Conservation (phyloP, 2,888 invertebrate genomes). For the Scaptomyza parva region DNA sequence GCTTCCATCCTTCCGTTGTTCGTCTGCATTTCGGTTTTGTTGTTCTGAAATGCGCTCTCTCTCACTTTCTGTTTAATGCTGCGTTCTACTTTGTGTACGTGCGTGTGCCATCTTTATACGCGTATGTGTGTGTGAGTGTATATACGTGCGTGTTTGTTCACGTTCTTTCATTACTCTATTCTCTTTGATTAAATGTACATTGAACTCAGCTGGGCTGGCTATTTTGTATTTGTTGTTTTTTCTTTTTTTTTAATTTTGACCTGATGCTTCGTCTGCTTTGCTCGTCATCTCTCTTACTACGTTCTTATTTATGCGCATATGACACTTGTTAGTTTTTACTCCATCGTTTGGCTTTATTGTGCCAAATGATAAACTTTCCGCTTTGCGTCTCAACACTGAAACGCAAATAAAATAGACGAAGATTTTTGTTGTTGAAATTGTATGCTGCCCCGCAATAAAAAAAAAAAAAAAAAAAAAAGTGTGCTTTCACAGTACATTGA, state of each 20-base stretch:
- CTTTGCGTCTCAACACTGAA: conserved; percentile 8
- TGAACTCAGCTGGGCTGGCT: conserved; percentile 61
- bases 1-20: conserved; percentile 58
- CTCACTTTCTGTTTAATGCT: conserved; percentile 35
- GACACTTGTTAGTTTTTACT: conserved; percentile 31
- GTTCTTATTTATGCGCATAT: conserved; percentile 13
- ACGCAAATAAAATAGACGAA: background rate
- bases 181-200: conserved; percentile 78
- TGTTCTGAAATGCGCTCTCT: conserved; percentile 40
- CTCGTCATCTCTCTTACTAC: conserved; percentile 16
- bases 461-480: background rate
- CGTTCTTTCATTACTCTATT: conserved; percentile 63
- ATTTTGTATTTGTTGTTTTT: conserved; percentile 28
- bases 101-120: conserved; percentile 53
- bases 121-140: conserved; percentile 16
- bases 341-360: background rate
- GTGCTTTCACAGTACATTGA: background rate
- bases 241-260: conserved; percentile 22
- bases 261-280: conserved; percentile 29
- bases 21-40: conserved; percentile 62
- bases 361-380: background rate
- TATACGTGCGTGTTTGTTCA: conserved; percentile 48
- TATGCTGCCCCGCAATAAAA: background rate
- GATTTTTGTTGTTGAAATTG: too few species aligned
- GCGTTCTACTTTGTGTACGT: conserved; percentile 53